Percentiles rank a stretch among this genome's conserved stretches.
Conservation (phyloP, 2,888 invertebrate species). For the Perizoma affinitatum region DNA sequence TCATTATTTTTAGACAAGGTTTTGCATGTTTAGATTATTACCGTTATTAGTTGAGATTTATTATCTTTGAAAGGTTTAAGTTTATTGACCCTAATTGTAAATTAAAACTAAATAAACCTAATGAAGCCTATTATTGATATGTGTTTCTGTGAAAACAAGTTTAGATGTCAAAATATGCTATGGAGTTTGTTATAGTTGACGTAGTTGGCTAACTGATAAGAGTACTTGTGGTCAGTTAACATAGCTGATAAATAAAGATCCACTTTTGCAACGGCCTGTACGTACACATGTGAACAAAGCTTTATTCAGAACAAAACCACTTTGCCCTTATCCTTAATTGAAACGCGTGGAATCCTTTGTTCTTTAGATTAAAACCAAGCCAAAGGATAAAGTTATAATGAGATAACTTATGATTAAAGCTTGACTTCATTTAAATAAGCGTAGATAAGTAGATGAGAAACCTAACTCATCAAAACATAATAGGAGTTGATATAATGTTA, state of each 20-base stretch:
- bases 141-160: no score
- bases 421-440: constrained; percentile 30
- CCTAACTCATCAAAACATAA: constrained; percentile 3
- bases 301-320: constrained; percentile 42
- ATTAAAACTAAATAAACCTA: no score
- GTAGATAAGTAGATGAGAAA: constrained; percentile 6
- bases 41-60: no score
- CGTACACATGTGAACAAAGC: constrained; percentile 31
- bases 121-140: no score
- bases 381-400: constrained; percentile 41
- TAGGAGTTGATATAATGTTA: no score
- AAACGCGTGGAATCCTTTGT: constrained; percentile 64
- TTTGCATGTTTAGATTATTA: background rate
- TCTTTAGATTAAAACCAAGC: constrained; percentile 47
- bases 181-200: no score
- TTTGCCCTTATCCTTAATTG: constrained; percentile 56
- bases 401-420: constrained; percentile 39
- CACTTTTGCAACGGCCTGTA: constrained; percentile 15
- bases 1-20: constrained; percentile 1
- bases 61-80: no score
- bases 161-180: no score
- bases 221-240: no score
- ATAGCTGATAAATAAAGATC: constrained; percentile 3
- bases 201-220: no score
- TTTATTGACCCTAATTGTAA: no score